Base-by-base conservation (phyloP, 2,888 invertebrate species). In the Ethmia dodecea region DNA sequence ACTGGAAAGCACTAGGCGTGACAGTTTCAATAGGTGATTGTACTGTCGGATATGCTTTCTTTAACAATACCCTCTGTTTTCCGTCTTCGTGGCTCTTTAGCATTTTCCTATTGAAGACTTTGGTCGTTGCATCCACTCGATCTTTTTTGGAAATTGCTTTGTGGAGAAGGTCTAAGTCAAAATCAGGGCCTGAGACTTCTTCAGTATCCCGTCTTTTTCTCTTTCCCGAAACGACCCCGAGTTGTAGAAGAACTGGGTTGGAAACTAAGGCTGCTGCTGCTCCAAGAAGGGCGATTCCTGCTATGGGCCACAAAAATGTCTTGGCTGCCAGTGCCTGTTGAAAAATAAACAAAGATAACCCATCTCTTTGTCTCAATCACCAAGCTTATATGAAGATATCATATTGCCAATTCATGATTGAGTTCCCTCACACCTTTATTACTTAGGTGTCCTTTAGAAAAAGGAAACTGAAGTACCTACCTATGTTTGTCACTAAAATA, bases 281-380 rank as follows among this genome's bases (percentile, higher is more conserved):
- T 22, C 94, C 94, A 30, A 93, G 73, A n/a, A 95, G 84, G 1
- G 94, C 94, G 28, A 94, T 89, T 13, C 94, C 94, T 24, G 94
- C 94, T 45, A 94, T 70, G 1, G 94, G 94, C 63, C 92, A 88
- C 31, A 93, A 69, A 24, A 92, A 70, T 27, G 90, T 87, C 72
- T 91, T 91, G 16, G 91, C 70, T 20, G 89, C 89, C 28, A 90
- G 65, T 8, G 86, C 88, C 91, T 91, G 67, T n/a, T n/a, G 13
- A 74, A 73, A 40, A 41, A 44, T 37, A 38, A 35, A 20, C 20
- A 8, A 18, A 18, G n/a, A n/a, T n/a, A n/a, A n/a, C n/a, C n/a
- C n/a, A n/a, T n/a, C n/a, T n/a, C n/a, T n/a, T n/a, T n/a, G n/a
- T n/a, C n/a, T n/a, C n/a, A n/a, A n/a, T n/a, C n/a, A n/a, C n/a